These are phyloP conservation scores for Limnephilus auricula DNA, from an alignment of 2,888 invertebrate genomes.

Conservation along the genomic window DNA sequence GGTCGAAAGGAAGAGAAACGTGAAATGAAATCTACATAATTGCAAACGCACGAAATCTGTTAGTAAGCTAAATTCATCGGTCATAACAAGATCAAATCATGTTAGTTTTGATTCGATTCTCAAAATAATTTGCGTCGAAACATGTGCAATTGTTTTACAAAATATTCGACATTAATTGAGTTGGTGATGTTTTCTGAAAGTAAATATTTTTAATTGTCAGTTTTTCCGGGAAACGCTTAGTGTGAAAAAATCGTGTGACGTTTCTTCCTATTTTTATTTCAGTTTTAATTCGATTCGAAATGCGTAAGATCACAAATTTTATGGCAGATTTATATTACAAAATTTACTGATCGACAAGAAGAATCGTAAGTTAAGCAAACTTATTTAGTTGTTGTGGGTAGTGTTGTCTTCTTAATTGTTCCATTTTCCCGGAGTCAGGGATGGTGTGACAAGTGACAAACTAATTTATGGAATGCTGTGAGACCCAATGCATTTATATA, in stretches of 20 bases:
- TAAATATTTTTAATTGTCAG: not conserved
- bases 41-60: not conserved
- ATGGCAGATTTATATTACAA: not conserved
- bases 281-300: not conserved
- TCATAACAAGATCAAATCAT: not conserved
- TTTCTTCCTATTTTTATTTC: not conserved
- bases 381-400: not conserved
- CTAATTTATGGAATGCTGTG: too few relatives aligned
- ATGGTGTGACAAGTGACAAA: too few relatives aligned
- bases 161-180: not conserved
- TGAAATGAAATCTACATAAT: not conserved
- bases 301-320: not conserved
- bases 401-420: not conserved
- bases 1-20: not conserved
- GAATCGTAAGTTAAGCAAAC: not conserved
- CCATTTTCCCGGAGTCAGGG: not conserved
- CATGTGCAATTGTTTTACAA: not conserved
- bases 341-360: not conserved
- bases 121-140: not conserved
- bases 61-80: not conserved
- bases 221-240: not conserved
- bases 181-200: not conserved
- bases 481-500: too few relatives aligned
- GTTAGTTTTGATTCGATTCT: not conserved
- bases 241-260: not conserved